Conservation (phyloP, 1,140 invertebrate genomes). For the Camponotus floridanus region DNA sequence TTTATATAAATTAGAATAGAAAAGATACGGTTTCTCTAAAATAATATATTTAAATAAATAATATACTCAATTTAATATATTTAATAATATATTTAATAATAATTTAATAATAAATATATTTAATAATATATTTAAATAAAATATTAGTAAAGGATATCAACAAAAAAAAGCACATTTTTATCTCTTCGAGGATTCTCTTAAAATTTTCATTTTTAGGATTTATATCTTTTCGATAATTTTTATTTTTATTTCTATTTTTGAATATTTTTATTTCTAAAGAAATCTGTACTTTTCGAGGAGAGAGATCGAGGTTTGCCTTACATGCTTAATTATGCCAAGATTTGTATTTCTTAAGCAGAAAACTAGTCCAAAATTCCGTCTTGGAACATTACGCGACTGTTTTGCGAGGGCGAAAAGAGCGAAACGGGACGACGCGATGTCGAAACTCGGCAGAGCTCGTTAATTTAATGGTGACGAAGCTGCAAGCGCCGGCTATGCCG, state of each 20-base stretch:
- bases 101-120: too few species aligned
- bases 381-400: not conserved
- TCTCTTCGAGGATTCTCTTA: not conserved
- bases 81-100: too few species aligned
- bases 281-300: not conserved
- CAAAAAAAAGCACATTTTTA: not conserved
- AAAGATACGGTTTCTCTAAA: not conserved
- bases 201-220: not conserved
- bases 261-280: not conserved
- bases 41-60: too few species aligned
- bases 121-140: not conserved
- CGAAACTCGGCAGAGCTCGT: conserved; percentile 53
- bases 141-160: not conserved
- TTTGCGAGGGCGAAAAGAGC: not conserved
- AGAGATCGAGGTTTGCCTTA: not conserved
- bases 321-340: not conserved
- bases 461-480: conserved; percentile 75
- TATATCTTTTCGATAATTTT: not conserved
- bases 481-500: conserved; percentile 40
- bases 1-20: not conserved
- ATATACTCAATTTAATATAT: too few species aligned
- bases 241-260: not conserved
- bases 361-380: not conserved
- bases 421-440: not conserved
- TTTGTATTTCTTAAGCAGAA: not conserved